Conservation (phyloP, 2,888 invertebrate species). For the Rhamnusium bicolor region DNA sequence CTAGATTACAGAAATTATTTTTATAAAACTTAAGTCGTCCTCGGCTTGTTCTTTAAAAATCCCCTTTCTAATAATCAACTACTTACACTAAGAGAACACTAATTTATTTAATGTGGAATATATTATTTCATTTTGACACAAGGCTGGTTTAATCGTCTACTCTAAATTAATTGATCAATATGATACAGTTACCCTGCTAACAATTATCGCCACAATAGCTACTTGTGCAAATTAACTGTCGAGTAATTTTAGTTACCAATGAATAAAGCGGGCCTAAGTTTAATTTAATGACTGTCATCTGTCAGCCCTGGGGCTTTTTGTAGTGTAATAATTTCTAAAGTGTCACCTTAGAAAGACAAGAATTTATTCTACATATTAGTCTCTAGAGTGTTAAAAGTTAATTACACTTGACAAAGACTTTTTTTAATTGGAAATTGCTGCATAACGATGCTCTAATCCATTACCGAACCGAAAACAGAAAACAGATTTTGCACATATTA, state of each 20-base stretch:
- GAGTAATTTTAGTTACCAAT: not conserved
- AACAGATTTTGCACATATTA: too few relatives aligned
- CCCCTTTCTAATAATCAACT: too few relatives aligned
- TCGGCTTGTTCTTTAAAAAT: too few relatives aligned
- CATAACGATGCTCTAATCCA: too few relatives aligned
- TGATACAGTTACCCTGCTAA: not conserved
- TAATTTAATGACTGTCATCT: not conserved
- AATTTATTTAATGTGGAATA: not conserved
- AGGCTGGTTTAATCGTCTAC: not conserved
- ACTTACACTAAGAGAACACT: not conserved
- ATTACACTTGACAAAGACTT: not conserved
- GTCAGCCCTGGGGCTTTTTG: not conserved
- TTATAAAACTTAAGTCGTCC: not conserved
- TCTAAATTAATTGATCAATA: not conserved
- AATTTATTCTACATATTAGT: not conserved
- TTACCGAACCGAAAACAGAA: too few relatives aligned
- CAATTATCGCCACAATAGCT: not conserved
- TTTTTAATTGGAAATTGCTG: too few relatives aligned
- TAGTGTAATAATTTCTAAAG: not conserved
- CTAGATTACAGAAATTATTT: not conserved
- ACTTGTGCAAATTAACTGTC: not conserved
- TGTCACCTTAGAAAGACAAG: not conserved
- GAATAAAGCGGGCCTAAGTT: not conserved
- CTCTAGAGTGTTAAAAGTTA: not conserved
- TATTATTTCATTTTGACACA: not conserved